These are phyloP conservation scores for Drosophila pallidifrons DNA, from an alignment of 1,140 invertebrate species.

Conservation along the genomic window DNA sequence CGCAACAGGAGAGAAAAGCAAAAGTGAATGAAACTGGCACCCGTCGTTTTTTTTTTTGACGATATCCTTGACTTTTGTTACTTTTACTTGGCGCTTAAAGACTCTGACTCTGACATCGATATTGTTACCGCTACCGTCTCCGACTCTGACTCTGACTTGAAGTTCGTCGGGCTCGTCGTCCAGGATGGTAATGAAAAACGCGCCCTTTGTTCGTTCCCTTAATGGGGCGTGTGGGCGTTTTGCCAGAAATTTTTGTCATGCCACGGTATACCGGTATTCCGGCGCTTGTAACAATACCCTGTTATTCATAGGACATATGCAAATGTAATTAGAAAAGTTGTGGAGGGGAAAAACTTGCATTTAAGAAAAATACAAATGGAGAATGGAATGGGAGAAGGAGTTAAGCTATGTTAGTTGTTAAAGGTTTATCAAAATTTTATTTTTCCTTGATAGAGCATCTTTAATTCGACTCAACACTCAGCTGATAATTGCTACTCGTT, in stretches of 20 bases:
- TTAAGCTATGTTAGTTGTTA: no score
- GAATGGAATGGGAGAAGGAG: no score
- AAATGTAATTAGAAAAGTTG: background rate
- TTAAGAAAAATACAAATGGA: no score
- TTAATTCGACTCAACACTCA: background rate
- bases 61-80: slow-evolving; percentile 81
- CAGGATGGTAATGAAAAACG: slow-evolving; percentile 77
- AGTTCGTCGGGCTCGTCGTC: slow-evolving; percentile 10
- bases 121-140: background rate
- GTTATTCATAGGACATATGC: slow-evolving; percentile 8
- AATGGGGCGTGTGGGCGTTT: slow-evolving; percentile 69
- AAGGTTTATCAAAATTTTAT: no score
- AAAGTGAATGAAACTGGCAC: slow-evolving; percentile 74
- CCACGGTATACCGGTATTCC: slow-evolving; percentile 57
- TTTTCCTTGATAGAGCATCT: slow-evolving; percentile 7
- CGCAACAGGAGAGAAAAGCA: slow-evolving; percentile 42
- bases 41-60: slow-evolving; percentile 56
- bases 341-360: no score
- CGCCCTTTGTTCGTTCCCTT: slow-evolving; percentile 74
- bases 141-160: background rate
- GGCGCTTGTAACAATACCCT: slow-evolving; percentile 30
- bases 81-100: slow-evolving; percentile 71
- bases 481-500: slow-evolving; percentile 14
- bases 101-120: slow-evolving; percentile 21
- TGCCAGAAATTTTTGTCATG: slow-evolving; percentile 77